Conservation (phyloP, 1,140 invertebrate species). For the Brachionus angularis region DNA sequence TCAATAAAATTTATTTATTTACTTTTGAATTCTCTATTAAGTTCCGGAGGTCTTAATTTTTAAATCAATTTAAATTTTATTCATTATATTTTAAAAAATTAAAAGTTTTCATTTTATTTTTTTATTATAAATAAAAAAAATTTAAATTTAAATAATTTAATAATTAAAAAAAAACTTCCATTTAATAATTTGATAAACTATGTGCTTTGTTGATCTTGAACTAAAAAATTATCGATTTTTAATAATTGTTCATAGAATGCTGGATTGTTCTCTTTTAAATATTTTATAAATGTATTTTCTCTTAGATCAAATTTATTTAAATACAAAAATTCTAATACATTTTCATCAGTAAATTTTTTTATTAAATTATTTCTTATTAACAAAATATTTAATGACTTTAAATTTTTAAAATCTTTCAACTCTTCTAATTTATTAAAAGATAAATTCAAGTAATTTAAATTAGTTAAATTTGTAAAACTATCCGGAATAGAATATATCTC, state of each 20-base stretch:
- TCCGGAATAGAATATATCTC: conserved; percentile 48
- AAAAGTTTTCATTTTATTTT: no score
- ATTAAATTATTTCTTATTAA: conserved; percentile 18
- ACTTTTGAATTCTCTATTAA: no score
- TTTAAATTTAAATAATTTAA: no score
- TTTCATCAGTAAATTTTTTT: conserved; percentile 17
- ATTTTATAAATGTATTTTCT: conserved; percentile 9
- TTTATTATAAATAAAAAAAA: no score
- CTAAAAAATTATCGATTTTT: conserved; percentile 22
- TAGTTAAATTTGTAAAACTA: conserved; percentile 47
- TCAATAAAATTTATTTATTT: no score
- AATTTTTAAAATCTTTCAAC: conserved; percentile 23
- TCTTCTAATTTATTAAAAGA: conserved; percentile 48
- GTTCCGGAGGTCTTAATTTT: no score
- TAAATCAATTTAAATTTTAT: no score
- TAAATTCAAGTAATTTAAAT: conserved; percentile 48
- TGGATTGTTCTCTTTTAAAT: not conserved
- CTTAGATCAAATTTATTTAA: conserved; percentile 38
- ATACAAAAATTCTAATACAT: not conserved
- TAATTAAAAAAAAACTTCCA: no score
- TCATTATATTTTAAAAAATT: no score
- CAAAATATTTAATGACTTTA: conserved; percentile 38
- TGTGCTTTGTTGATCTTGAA: no score
- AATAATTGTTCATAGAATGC: conserved; percentile 10
- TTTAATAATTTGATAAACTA: no score